Evolutionary conservation across 2,797 vertebrate genomes (phyloP).

Genomic region (Cyprinella venusta): DNA sequence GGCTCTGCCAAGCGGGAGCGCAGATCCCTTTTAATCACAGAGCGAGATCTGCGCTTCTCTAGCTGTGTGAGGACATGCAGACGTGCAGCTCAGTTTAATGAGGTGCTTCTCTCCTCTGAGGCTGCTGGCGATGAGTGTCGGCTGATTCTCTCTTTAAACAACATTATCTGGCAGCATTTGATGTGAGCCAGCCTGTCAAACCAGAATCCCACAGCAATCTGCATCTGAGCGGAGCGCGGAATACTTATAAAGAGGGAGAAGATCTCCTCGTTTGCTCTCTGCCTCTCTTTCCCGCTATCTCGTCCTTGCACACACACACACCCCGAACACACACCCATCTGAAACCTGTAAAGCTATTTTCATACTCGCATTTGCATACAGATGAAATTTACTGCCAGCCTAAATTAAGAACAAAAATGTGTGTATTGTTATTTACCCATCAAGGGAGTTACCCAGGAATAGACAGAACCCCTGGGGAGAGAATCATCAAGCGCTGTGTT

Average conservation of each 20-base stretch:
- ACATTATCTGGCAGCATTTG: slow-evolving; percentile 60
- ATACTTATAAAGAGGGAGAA: slow-evolving; percentile 55
- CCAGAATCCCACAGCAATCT: slow-evolving; percentile 58
- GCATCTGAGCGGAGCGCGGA: slow-evolving; percentile 51
- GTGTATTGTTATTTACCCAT: slow-evolving; percentile 48
- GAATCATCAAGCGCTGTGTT: slow-evolving; percentile 54
- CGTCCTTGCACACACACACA: background rate
- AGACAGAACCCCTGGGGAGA: slow-evolving; percentile 53
- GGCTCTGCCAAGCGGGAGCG: slow-evolving; percentile 1
- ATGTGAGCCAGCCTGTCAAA: slow-evolving; percentile 61
- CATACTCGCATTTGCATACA: slow-evolving; percentile 53
- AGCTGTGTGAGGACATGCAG: slow-evolving; percentile 46
- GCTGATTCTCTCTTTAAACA: slow-evolving; percentile 60
- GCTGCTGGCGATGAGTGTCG: slow-evolving; percentile 32
- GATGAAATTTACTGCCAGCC: slow-evolving; percentile 45
- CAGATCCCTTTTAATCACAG: slow-evolving; percentile 48
- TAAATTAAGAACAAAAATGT: slow-evolving; percentile 52
- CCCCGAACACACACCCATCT: slow-evolving; percentile 8
- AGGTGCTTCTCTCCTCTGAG: slow-evolving; percentile 44
- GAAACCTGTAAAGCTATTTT: slow-evolving; percentile 49
- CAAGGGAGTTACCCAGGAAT: slow-evolving; percentile 48
- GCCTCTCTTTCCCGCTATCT: slow-evolving; percentile 21
- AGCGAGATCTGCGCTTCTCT: slow-evolving; percentile 44
- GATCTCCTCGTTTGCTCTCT: slow-evolving; percentile 36
- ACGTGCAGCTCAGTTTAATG: slow-evolving; percentile 58